phyloP scores from a whole-genome alignment of 1,140 invertebrate species.

The Hermetia illucens region DNA sequence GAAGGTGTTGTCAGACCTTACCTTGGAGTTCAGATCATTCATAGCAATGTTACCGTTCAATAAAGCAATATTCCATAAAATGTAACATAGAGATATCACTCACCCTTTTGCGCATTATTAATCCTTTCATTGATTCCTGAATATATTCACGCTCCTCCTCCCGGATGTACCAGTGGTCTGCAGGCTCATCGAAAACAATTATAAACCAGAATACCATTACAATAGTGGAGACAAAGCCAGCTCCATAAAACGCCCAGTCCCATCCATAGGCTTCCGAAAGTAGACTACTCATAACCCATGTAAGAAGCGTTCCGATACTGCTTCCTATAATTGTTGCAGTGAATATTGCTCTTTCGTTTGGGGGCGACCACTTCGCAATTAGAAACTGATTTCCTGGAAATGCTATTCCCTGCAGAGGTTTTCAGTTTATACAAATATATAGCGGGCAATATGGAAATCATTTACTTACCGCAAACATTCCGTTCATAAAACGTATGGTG shows the following conservation, averaged over 20 bases:
- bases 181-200: constrained; percentile 49
- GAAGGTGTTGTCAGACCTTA: too few species aligned
- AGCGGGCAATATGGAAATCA: too few species aligned
- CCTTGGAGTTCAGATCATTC: too few species aligned
- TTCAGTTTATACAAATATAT: too few species aligned
- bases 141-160: constrained; percentile 60
- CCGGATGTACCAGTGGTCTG: constrained; percentile 54
- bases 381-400: constrained; percentile 50
- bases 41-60: too few species aligned
- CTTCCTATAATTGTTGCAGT: constrained; percentile 52
- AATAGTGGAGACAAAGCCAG: constrained; percentile 37
- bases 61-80: too few species aligned
- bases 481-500: constrained; percentile 41
- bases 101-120: too few species aligned
- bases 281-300: constrained; percentile 46
- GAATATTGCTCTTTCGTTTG: constrained; percentile 53
- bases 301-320: constrained; percentile 54
- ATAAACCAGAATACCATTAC: constrained; percentile 45
- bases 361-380: constrained; percentile 53
- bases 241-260: constrained; percentile 51
- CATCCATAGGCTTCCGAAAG: constrained; percentile 45
- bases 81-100: too few species aligned
- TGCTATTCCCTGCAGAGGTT: constrained; percentile 38
- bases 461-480: constrained; percentile 44
- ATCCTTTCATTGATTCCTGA: too few species aligned